Conservation (phyloP, 53 echinoderm and acorn worm genomes). For the Apostichopus leukothele region DNA sequence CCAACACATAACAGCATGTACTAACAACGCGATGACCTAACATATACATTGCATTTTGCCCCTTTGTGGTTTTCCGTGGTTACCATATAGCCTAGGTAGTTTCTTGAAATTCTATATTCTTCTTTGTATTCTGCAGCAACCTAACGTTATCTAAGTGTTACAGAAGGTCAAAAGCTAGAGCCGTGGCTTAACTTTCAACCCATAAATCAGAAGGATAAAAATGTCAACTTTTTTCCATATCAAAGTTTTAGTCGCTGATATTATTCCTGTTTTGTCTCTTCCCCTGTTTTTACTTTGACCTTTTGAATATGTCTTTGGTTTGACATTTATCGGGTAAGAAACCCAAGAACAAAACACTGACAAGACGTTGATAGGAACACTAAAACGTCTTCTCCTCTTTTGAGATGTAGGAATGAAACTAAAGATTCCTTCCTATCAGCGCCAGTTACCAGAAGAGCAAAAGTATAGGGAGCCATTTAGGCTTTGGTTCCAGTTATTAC, state of each 20-base stretch:
- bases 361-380: slow-evolving; percentile 8
- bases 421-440: too few relatives aligned
- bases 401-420: background rate
- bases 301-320: background rate
- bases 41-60: too few relatives aligned
- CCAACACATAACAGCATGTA: too few relatives aligned
- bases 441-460: too few relatives aligned
- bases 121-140: background rate
- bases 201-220: slow-evolving; percentile 32
- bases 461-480: too few relatives aligned
- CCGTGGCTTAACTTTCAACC: slow-evolving; percentile 1
- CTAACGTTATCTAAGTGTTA: background rate
- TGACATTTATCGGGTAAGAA: slow-evolving; percentile 24
- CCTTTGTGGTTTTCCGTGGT: too few relatives aligned
- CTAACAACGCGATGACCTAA: too few relatives aligned
- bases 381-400: background rate
- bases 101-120: background rate
- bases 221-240: background rate
- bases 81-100: background rate
- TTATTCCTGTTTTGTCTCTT: background rate
- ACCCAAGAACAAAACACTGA: background rate
- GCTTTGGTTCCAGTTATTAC: too few relatives aligned
- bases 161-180: slow-evolving; percentile 3
- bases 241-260: background rate
- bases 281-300: background rate